Evolutionary conservation across 1,140 invertebrate genomes (phyloP), one percentile per base, ranked within the genome.

Genomic region (Cepaea nemoralis): DNA sequence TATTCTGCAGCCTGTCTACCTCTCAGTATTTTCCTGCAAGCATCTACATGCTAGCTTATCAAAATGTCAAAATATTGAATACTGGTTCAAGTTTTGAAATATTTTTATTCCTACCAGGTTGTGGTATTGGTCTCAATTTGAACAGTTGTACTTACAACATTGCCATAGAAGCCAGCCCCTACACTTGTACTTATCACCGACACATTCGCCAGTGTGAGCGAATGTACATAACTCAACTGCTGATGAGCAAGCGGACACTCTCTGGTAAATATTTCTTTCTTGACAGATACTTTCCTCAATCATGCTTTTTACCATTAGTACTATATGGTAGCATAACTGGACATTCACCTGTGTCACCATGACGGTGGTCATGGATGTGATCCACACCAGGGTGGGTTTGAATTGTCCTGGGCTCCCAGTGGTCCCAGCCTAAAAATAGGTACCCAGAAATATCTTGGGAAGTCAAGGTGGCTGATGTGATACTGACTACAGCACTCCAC

Each of bases 81-180:
- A n/a, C n/a, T n/a, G n/a, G n/a, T n/a, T n/a, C n/a, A n/a, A n/a
- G n/a, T n/a, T n/a, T n/a, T n/a, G n/a, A n/a, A n/a, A n/a, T n/a
- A n/a, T n/a, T n/a, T n/a, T n/a, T n/a, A 22, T 55, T 19, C 40
- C 37, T 3, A 48, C n/a, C 37, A 79, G 77, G 77, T 0, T 79
- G 77, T 48, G 39, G 22, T 50, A 55, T 37, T 31, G 59, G 71
- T 16, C 69, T 66, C 24, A 14, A 73, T 45, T 80, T 90, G 48
- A 90, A 89, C 80, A 89, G 88, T 40, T 66, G 86, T 35, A 89
- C 87, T 2, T 87, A 83, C 83, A 90, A 88, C 83, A 87, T 90
- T 33, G 82, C 84, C 19, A 42, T 90, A 40, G 89, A 90, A 81
- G 88, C 87, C 2, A 84, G 82, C 67, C 63, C 75, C 19, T 83